phyloP scores from a whole-genome alignment of 35 echinoderm and acorn worm species.

The Ophioderma brevispina region DNA sequence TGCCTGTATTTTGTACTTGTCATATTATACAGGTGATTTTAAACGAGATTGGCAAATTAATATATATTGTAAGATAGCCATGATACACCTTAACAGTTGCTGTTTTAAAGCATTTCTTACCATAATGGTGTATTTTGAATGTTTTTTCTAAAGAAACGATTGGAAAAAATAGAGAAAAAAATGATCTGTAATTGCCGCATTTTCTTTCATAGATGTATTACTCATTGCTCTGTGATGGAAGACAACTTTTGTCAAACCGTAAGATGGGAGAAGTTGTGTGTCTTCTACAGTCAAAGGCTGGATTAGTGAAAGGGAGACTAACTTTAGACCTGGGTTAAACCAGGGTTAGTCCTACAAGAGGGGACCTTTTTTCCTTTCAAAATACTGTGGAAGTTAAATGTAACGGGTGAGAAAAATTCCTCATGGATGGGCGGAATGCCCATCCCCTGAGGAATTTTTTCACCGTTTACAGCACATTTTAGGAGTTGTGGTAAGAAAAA shows the following conservation, averaged over 20 bases:
- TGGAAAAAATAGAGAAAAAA: not conserved
- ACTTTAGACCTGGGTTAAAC: too few relatives aligned
- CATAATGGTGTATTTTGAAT: not conserved
- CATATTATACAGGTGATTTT: not conserved
- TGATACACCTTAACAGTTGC: not conserved
- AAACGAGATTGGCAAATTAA: not conserved
- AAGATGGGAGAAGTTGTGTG: too few relatives aligned
- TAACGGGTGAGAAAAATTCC: too few relatives aligned
- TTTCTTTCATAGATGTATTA: not conserved
- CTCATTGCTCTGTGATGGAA: not conserved
- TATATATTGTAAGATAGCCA: slow-evolving; percentile 2
- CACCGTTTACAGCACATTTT: too few relatives aligned
- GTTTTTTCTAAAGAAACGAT: not conserved
- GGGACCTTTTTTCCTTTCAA: too few relatives aligned
- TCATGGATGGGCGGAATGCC: too few relatives aligned
- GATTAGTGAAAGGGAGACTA: too few relatives aligned
- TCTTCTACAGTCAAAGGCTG: too few relatives aligned
- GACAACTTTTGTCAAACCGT: not conserved
- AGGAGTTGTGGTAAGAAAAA: too few relatives aligned
- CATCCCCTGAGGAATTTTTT: too few relatives aligned
- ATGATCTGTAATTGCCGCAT: not conserved
- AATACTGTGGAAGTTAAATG: too few relatives aligned
- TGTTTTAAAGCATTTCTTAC: not conserved
- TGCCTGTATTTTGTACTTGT: slow-evolving; percentile 2
- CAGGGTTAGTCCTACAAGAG: too few relatives aligned